Base-by-base conservation (phyloP, 2,797 vertebrate genomes). In the Thamnophis elegans region DNA sequence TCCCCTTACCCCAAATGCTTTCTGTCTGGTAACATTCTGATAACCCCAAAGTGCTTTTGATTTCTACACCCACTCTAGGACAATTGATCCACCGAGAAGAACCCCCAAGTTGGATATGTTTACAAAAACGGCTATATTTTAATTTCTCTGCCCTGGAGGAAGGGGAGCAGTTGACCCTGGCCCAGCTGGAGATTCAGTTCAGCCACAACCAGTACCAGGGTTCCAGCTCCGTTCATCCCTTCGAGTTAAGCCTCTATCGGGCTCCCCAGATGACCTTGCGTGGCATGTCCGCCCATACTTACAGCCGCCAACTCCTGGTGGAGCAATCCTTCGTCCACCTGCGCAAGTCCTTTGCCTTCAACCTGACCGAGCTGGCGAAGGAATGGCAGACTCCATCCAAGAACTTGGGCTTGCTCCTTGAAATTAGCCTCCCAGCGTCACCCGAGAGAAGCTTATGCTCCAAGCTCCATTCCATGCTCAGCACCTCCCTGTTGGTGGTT, bases 81-180 rank as follows among this genome's bases (percentile, higher is more conserved):
- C 91, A 94, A 1, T 86, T 97, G 73, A n/a, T 98, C 20, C 97
- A 97, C 0, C 93, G 51, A 0, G 93, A 89, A 95, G 97, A 96
- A 93, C 89, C 96, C 90, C 95, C 55, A 93, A 95, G 96, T 54
- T 0, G 62, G 93, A 93, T 92, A 68, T 99, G 98, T 36, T 96
- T 98, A 94, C 97, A 98, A 96, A 98, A 98, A 96, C 98, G 97
- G 59, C 97, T 99, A 0, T 98, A 97, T 97, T 99, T 99, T 93
- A 99, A 99, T 96, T 95, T 99, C 95, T 98, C 99, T 0, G 98
- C 97, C 55, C 98, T 99, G 95, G 98, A 98, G 94, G 96, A 98
- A 5, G 96, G 95, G 11, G 99, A 99, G 96, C 95, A 93, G 90
- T 92, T 98, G 90, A 99, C 98, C 0, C 95, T 98, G 95, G 98